Evolutionary conservation across 2,113 vertebrate species (phyloP).

Genomic region (Burhinus bistriatus): DNA sequence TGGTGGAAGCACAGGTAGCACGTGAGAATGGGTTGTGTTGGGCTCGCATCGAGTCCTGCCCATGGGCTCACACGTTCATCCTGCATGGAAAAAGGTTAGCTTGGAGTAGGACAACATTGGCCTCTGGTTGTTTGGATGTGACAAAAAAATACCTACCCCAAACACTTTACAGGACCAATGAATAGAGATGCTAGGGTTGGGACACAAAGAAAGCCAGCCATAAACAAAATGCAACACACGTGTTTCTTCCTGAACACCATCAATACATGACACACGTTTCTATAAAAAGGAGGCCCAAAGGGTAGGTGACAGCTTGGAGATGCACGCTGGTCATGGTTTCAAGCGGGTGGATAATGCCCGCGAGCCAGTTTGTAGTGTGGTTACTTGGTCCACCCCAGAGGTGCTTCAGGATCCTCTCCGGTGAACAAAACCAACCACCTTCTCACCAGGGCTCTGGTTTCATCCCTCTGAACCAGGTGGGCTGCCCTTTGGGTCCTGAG

Average conservation of each 20-base stretch:
- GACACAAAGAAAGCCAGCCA: neutral
- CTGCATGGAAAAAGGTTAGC: neutral
- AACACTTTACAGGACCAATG: neutral
- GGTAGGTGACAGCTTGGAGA: neutral
- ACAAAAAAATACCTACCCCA: neutral
- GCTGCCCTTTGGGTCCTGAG: neutral
- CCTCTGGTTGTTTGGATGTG: neutral
- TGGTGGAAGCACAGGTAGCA: neutral
- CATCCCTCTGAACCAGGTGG: neutral
- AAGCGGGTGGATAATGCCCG: neutral
- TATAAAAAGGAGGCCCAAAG: neutral
- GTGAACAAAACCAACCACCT: neutral
- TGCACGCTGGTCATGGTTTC: neutral
- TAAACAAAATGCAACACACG: neutral
- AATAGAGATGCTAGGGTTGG: neutral
- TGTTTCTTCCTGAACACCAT: conserved; percentile 23
- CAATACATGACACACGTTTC: neutral
- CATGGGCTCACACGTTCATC: rapidly evolving
- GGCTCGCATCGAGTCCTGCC: neutral
- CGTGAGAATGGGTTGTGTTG: rapidly evolving
- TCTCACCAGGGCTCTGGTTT: neutral
- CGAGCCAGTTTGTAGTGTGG: neutral
- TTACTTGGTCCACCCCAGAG: neutral
- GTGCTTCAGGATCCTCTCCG: neutral
- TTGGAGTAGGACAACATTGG: neutral